Percentiles rank a stretch among this genome's conserved stretches.
phyloP scores from a whole-genome alignment of 1,140 invertebrate species.

The Drosophila kurseongensis region DNA sequence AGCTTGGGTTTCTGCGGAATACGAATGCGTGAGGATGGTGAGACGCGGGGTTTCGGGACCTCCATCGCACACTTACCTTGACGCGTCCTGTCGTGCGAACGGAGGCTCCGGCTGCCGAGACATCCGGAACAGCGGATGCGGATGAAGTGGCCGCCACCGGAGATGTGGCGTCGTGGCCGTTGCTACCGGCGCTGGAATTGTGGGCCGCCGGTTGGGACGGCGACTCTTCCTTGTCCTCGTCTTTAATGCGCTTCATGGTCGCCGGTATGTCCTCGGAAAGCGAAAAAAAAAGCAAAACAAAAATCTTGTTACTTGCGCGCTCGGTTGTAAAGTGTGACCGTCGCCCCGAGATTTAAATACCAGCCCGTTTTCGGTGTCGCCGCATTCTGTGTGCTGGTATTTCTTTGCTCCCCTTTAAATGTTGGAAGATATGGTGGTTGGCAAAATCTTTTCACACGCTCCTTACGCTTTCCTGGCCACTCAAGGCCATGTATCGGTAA shows the following conservation, averaged over 20 bases:
- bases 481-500: too few relatives aligned
- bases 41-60: not conserved
- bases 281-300: slow-evolving; percentile 28
- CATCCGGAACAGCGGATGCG: not conserved
- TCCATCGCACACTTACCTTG: slow-evolving; percentile 48
- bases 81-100: slow-evolving; percentile 80
- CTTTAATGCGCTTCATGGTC: slow-evolving; percentile 57
- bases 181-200: slow-evolving; percentile 30
- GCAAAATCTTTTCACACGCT: too few relatives aligned
- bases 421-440: too few relatives aligned
- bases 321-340: slow-evolving; percentile 27
- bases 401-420: not conserved
- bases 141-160: slow-evolving; percentile 1
- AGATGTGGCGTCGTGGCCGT: slow-evolving; percentile 38
- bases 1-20: slow-evolving; percentile 85
- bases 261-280: slow-evolving; percentile 10
- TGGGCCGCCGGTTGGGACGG: slow-evolving; percentile 3
- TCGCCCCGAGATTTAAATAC: not conserved
- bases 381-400: not conserved
- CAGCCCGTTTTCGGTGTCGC: not conserved
- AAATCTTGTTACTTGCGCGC: slow-evolving; percentile 37
- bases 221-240: slow-evolving; percentile 54
- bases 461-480: too few relatives aligned
- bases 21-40: not conserved
- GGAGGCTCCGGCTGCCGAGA: slow-evolving; percentile 18